Base-by-base conservation (phyloP, 2,113 vertebrate genomes). In the Pyrgilauda ruficollis region DNA sequence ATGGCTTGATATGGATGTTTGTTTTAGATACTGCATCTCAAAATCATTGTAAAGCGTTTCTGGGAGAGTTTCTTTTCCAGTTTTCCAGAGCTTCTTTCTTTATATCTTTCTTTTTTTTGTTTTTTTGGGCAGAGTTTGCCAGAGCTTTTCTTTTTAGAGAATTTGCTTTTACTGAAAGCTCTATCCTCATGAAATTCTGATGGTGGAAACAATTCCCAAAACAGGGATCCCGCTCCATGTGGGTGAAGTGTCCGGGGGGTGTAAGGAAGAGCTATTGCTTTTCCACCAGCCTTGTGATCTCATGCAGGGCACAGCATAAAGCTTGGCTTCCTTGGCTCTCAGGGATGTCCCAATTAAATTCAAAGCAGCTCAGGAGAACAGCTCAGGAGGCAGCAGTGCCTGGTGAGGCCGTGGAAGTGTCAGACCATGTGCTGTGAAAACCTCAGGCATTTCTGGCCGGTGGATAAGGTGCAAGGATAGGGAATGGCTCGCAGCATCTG, bases 171-270 rank as follows among this genome's bases (percentile, higher is more conserved):
- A 37, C 7, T 72, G 41, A 6, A 43, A 69, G 5, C 30, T 49
- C 22, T 44, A 22, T 49, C 30, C 16, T 68, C 5, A 2, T 2
- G 5, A 61, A 84, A 47, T 56, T 46, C 19, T 63, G 18, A 11
- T 18, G 11, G 13, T 35, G 31, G 44, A 41, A 37, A 2, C 13
- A 22, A n/a, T 88, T 76, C 15, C 49, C 27, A 17, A 82, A 84
- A 39, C 0, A 0, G 43, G 11, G 64, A 31, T 23, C 30, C 7
- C 0, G 0, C 5, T 49, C 33, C 4, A 0, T 3, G 1, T 43
- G 27, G 31, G 52, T 12, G 23, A 47, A 7, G 28, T 15, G 61
- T 11, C 47, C 11, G 6, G 1, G 3, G 3, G 4, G 0, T 31
- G 6, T 66, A 81, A 43, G n/a, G 41, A 69, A 12, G n/a, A 26